Base-by-base conservation (phyloP, 1,140 invertebrate genomes). In the Euschistus heros region DNA sequence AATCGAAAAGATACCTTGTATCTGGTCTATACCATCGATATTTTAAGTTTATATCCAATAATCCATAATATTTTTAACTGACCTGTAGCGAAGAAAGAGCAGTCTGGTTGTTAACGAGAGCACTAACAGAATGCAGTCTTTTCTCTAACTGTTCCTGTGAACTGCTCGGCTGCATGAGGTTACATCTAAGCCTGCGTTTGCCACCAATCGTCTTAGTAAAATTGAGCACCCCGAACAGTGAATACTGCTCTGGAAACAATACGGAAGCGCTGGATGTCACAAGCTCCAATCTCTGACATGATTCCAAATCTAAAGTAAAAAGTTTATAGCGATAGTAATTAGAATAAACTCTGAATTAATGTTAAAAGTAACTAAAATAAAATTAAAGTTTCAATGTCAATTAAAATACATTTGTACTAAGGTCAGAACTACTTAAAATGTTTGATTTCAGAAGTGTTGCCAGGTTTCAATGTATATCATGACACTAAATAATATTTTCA, bases 81-180 rank as follows among this genome's bases (percentile, higher is more conserved):
- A 80, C 78, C 66, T 79, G 73, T 66, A 76, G 72, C 6, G 71
- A 68, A 71, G 81, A 80, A 50, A 88, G 78, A 37, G 88, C 75
- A 20, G 81, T 75, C 20, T 80, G 77, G 71, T 83, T 81, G 46
- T 82, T 77, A 18, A 87, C 81, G 1, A 96, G 75, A 75, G 93
- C 90, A 65, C 82, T 76, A 0, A 95, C 82, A 63, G 85, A 85
- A 69, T 87, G 80, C 54, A 88, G 80, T 52, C 91, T 78, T 5
- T 81, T 75, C 66, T 80, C 75, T 62, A 94, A 91, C 0, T 84
- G 78, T 8, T 79, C 70, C 66, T 79, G 68, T 66, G 86, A 80
- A 72, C 79, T 84, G 7, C 84, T 81, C 0, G 91, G 91, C 73
- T 94, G 90, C n/a, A 95, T 76, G 65, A 95, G 85, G 26, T 84